Conservation (phyloP, 2,888 invertebrate species). For the Chrysolina haemoptera region DNA sequence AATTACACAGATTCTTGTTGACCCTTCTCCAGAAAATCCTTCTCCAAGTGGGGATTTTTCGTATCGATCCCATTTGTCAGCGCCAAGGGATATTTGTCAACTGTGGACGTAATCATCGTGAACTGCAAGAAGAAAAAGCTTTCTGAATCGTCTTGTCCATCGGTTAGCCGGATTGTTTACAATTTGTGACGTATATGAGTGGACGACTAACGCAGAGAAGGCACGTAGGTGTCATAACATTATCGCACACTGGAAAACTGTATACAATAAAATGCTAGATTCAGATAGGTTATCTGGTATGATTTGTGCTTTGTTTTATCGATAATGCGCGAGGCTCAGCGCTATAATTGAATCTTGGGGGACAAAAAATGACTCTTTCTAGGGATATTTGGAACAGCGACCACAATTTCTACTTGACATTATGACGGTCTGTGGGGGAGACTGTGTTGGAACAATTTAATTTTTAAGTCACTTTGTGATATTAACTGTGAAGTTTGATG, state of each 20-base stretch:
- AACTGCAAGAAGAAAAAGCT: not conserved
- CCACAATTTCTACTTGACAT: not conserved
- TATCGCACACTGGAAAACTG: not conserved
- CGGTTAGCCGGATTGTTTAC: not conserved
- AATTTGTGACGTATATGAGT: not conserved
- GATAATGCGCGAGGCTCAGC: not conserved
- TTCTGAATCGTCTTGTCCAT: not conserved
- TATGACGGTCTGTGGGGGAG: too few species aligned
- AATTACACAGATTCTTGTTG: not conserved
- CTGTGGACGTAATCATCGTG: not conserved
- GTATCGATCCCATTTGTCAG: slow-evolving; percentile 15
- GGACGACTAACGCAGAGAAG: not conserved
- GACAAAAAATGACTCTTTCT: not conserved
- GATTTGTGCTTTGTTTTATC: not conserved
- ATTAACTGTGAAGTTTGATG: too few species aligned
- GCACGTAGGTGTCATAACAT: slow-evolving; percentile 13
- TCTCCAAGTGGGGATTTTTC: slow-evolving; percentile 3
- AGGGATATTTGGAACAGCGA: not conserved
- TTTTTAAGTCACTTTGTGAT: too few species aligned
- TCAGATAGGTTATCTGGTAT: slow-evolving; percentile 1
- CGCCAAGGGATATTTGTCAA: slow-evolving; percentile 11
- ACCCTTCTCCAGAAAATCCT: not conserved
- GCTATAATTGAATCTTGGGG: not conserved
- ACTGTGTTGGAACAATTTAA: too few species aligned
- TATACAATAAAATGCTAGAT: not conserved